phyloP scores from a whole-genome alignment of 2,797 vertebrate species.

The Acanthurus leucopareius region DNA sequence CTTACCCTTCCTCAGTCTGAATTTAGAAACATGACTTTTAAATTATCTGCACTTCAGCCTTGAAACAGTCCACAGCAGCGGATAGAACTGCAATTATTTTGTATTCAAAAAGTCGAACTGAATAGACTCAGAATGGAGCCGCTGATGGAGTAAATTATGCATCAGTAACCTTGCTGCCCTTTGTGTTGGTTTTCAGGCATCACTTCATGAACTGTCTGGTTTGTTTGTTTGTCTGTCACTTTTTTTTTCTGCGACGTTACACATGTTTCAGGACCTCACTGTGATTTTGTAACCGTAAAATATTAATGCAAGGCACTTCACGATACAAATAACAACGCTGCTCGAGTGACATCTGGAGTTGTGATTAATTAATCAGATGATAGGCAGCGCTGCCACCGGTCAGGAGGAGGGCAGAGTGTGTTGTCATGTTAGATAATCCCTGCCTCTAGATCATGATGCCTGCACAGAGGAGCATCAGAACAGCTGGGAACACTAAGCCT shows the following conservation, averaged over 20 bases:
- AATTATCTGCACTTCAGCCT: slow-evolving; percentile 37
- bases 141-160: slow-evolving; percentile 24
- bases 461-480: slow-evolving; percentile 49
- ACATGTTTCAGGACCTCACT: not conserved
- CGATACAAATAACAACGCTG: slow-evolving; percentile 18
- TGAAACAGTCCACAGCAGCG: slow-evolving; percentile 40
- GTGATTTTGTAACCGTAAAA: not conserved
- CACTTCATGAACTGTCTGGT: not conserved
- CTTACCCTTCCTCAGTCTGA: slow-evolving; percentile 45
- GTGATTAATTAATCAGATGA: slow-evolving; percentile 71
- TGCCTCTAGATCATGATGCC: slow-evolving; percentile 40
- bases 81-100: slow-evolving; percentile 49
- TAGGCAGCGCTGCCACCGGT: slow-evolving; percentile 38
- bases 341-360: slow-evolving; percentile 50
- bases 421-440: slow-evolving; percentile 66
- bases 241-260: not conserved
- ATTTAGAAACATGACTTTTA: slow-evolving; percentile 56
- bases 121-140: slow-evolving; percentile 19
- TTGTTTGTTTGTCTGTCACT: slow-evolving; percentile 11
- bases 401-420: slow-evolving; percentile 30
- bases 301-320: not conserved
- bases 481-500: slow-evolving; percentile 52
- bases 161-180: slow-evolving; percentile 11
- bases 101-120: slow-evolving; percentile 49
- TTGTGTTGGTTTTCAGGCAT: slow-evolving; percentile 28